phyloP scores from a whole-genome alignment of 2,113 vertebrate genomes.

The Mustelus asterias region DNA sequence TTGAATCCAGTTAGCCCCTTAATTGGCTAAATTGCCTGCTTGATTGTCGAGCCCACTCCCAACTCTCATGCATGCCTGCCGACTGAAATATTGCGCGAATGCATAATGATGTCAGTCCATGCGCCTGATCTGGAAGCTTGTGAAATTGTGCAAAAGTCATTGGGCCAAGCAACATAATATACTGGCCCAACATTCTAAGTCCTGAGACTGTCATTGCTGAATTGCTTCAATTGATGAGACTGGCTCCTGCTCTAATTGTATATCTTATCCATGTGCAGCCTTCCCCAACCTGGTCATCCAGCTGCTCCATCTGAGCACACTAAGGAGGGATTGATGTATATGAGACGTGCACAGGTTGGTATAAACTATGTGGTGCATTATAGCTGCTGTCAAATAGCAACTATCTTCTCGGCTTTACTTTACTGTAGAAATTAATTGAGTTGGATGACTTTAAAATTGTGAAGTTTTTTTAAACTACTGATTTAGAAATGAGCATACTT shows the following conservation, averaged over 20 bases:
- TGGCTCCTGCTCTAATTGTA: not conserved
- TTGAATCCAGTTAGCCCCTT: too few species aligned
- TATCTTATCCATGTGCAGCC: slow-evolving; percentile 52
- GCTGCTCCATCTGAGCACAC: slow-evolving; percentile 75
- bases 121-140: too few species aligned
- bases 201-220: not conserved
- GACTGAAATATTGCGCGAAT: too few species aligned
- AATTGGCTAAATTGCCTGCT: too few species aligned
- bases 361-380: slow-evolving; percentile 28
- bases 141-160: too few species aligned
- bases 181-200: not conserved
- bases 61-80: too few species aligned
- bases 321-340: slow-evolving; percentile 90
- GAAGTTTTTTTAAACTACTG: not conserved
- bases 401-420: not conserved
- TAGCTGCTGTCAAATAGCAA: too few species aligned
- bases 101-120: too few species aligned
- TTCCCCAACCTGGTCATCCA: slow-evolving; percentile 68
- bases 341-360: slow-evolving; percentile 90
- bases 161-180: too few species aligned
- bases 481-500: not conserved
- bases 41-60: too few species aligned
- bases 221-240: not conserved
- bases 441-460: not conserved
- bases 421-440: not conserved